These are phyloP conservation scores for Tetramorium bicarinatum DNA, from an alignment of 2,888 invertebrate genomes.

Conservation along the genomic window DNA sequence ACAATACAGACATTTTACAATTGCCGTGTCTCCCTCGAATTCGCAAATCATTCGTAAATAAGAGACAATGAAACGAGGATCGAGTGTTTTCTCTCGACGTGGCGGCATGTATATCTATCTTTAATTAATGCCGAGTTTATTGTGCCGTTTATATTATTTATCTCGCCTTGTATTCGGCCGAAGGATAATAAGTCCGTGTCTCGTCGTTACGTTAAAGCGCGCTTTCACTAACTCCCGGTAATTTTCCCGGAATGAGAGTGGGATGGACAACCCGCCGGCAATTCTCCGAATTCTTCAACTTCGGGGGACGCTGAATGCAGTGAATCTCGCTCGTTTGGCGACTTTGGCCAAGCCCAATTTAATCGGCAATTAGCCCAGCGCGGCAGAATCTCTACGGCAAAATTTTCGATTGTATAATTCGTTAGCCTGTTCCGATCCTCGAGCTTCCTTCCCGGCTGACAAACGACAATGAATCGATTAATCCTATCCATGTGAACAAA, in stretches of 20 bases:
- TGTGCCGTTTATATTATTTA: neutral
- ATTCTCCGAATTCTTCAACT: slow-evolving; percentile 34
- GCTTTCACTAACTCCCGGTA: neutral
- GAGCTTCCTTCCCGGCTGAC: neutral
- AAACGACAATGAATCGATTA: neutral
- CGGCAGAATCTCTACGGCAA: neutral
- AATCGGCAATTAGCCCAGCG: slow-evolving; percentile 12
- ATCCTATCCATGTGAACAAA: neutral
- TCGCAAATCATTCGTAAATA: neutral
- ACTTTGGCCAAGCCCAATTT: slow-evolving; percentile 18
- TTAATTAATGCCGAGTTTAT: neutral
- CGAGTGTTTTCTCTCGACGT: neutral
- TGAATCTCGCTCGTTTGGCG: slow-evolving; percentile 29
- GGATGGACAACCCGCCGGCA: neutral
- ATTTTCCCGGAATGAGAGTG: slow-evolving; percentile 1
- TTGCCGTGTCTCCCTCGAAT: neutral
- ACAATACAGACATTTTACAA: neutral
- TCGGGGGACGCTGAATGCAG: slow-evolving; percentile 9
- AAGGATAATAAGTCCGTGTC: neutral
- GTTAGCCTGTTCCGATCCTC: neutral
- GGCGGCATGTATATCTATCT: neutral
- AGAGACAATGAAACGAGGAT: neutral
- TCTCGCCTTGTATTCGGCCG: neutral
- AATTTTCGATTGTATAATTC: neutral
- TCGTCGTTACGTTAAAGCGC: neutral